phyloP scores from a whole-genome alignment of 2,888 invertebrate genomes.

The Papilio gigon region DNA sequence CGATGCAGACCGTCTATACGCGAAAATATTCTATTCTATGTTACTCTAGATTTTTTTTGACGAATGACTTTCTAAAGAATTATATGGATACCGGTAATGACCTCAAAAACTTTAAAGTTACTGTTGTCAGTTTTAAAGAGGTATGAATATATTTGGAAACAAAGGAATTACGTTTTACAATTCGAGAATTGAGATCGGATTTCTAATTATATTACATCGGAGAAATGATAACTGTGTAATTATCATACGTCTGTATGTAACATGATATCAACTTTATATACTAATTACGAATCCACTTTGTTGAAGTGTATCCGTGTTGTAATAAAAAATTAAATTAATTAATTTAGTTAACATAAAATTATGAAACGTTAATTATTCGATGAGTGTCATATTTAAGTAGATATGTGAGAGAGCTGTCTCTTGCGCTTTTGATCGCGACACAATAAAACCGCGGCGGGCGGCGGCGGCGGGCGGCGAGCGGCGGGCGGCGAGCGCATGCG shows the following conservation, averaged over 20 bases:
- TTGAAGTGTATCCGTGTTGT: too few relatives aligned
- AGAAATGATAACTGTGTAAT: too few relatives aligned
- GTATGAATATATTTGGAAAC: too few relatives aligned
- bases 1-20: slow-evolving; percentile 52
- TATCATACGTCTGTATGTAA: too few relatives aligned
- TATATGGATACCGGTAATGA: background rate
- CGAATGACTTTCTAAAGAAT: slow-evolving; percentile 2
- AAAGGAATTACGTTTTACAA: too few relatives aligned
- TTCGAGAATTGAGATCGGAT: too few relatives aligned
- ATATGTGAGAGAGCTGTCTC: slow-evolving; percentile 45
- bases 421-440: slow-evolving; percentile 68
- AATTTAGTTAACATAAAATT: background rate
- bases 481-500: slow-evolving; percentile 61
- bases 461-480: too few relatives aligned
- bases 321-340: too few relatives aligned
- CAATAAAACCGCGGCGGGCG: slow-evolving; percentile 59
- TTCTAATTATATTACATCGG: too few relatives aligned
- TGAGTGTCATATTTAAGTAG: background rate
- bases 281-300: too few relatives aligned
- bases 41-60: slow-evolving; percentile 1
- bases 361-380: background rate
- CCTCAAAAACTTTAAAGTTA: background rate
- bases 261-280: too few relatives aligned
- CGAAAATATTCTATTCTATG: slow-evolving; percentile 41
- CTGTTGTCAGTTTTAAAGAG: too few relatives aligned